Evolutionary conservation across 2,797 vertebrate genomes (phyloP), one percentile per base, ranked within the genome.

Genomic region (Aphelocoma californica): DNA sequence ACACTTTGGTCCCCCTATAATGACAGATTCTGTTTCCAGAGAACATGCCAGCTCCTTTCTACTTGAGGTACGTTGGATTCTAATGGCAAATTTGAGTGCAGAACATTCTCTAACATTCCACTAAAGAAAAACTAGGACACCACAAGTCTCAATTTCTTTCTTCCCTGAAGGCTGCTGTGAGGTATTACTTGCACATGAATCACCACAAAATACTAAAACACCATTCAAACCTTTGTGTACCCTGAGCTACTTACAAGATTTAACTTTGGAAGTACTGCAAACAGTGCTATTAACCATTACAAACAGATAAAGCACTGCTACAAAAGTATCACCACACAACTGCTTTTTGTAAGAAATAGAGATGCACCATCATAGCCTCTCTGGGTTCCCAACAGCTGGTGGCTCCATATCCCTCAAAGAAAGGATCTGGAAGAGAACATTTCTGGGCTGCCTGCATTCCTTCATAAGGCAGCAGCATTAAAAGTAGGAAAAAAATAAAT

Each of bases 111-210:
- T 86, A 75, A 48, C 13, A 62, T 82, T 92, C 67, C 2, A 6
- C 60, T 84, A 7, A 65, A 69, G n/a, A 72, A 83, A 93, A 95
- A 93, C 45, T 91, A 90, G 92, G 82, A 81, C 89, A 91, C 50
- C 2, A 14, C 57, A 66, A 86, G 73, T 81, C 83, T 92, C 62
- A 48, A 42, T 75, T 93, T 79, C 60, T 73, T 80, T 84, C 72
- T 74, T 79, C 62, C 54, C 69, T 16, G 32, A 88, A 78, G 86
- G 88, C 67, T 95, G 83, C 83, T 14, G 1, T 31, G 70, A 94
- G 40, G 58, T 53, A 88, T 90, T 96, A 86, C 85, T 86, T 90
- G 62, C 69, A 89, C 28, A 7, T 56, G 57, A 94, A 95, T 91
- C 50, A 61, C 47, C 74, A 56, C 24, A 45, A 88, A 86, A 79